phyloP scores from a whole-genome alignment of 2,888 invertebrate genomes.

The Neria commutata region DNA sequence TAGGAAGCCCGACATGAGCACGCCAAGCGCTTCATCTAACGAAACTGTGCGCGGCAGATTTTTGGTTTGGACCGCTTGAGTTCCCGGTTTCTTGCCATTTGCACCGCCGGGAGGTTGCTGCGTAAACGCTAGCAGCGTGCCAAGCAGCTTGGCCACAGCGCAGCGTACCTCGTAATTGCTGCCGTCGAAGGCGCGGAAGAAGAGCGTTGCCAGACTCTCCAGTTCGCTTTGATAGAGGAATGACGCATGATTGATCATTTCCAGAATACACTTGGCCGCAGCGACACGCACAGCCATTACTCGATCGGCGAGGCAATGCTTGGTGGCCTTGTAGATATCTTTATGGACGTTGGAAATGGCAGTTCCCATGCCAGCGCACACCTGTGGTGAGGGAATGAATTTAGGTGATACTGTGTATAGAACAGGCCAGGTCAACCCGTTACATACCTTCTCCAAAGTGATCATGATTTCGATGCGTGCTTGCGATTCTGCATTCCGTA shows the following conservation, averaged over 20 bases:
- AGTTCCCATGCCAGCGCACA: slow-evolving; percentile 90
- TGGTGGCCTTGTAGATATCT: slow-evolving; percentile 90
- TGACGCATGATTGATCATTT: slow-evolving; percentile 86
- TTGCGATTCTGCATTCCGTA: slow-evolving; percentile 95
- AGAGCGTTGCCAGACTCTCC: slow-evolving; percentile 89
- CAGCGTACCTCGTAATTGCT: slow-evolving; percentile 92
- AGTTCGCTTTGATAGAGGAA: slow-evolving; percentile 87
- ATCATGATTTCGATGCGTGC: slow-evolving; percentile 96
- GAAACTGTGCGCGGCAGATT: slow-evolving; percentile 67
- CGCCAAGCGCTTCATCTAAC: slow-evolving; percentile 87
- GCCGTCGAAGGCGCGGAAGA: slow-evolving; percentile 89
- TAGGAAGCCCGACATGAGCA: slow-evolving; percentile 92
- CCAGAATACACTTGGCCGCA: slow-evolving; percentile 87
- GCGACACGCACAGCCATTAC: slow-evolving; percentile 92
- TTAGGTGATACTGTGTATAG: neutral
- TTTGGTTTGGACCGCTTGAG: slow-evolving; percentile 35
- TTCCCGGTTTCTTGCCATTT: slow-evolving; percentile 49
- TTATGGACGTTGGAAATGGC: slow-evolving; percentile 85
- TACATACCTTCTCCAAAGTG: slow-evolving; percentile 86
- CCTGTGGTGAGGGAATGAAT: slow-evolving; percentile 23
- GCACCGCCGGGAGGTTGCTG: slow-evolving; percentile 70
- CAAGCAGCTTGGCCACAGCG: slow-evolving; percentile 89
- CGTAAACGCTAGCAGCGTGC: slow-evolving; percentile 72
- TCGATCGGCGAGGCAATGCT: slow-evolving; percentile 87
- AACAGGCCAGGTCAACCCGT: neutral